phyloP scores from a whole-genome alignment of 2,888 invertebrate genomes.

The Agrochola circellaris region DNA sequence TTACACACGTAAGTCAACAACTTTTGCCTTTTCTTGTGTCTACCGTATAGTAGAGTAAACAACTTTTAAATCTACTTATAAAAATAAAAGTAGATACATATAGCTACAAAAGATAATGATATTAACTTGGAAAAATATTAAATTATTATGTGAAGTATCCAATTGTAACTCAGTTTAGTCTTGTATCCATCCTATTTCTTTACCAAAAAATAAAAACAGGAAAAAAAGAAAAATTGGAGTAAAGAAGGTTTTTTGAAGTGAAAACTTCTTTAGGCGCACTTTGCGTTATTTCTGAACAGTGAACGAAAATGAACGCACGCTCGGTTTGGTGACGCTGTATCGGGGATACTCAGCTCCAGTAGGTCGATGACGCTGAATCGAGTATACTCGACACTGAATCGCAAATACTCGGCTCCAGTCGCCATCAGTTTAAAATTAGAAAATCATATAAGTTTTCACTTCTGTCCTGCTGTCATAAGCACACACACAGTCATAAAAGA shows the following conservation, averaged over 20 bases:
- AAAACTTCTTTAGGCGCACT: neutral
- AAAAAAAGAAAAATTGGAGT: neutral
- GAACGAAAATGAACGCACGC: too few relatives aligned
- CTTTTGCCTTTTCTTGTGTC: neutral
- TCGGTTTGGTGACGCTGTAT: neutral
- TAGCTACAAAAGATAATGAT: too few relatives aligned
- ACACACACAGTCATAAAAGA: too few relatives aligned
- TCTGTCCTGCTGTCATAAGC: neutral
- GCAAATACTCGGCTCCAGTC: neutral
- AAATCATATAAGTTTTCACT: neutral
- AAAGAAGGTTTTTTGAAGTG: neutral
- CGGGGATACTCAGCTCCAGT: neutral
- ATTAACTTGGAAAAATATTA: neutral
- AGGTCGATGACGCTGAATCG: neutral
- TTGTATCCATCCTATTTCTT: neutral
- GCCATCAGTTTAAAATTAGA: neutral
- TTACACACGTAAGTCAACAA: neutral
- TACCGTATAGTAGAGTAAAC: neutral
- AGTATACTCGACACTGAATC: neutral
- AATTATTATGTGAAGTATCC: too few relatives aligned
- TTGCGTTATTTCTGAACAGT: too few relatives aligned
- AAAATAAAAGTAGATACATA: neutral
- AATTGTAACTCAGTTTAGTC: neutral
- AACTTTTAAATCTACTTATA: neutral
- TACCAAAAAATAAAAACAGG: neutral